Conservation (phyloP, 2,888 invertebrate genomes). For the Parascotia fuliginaria region DNA sequence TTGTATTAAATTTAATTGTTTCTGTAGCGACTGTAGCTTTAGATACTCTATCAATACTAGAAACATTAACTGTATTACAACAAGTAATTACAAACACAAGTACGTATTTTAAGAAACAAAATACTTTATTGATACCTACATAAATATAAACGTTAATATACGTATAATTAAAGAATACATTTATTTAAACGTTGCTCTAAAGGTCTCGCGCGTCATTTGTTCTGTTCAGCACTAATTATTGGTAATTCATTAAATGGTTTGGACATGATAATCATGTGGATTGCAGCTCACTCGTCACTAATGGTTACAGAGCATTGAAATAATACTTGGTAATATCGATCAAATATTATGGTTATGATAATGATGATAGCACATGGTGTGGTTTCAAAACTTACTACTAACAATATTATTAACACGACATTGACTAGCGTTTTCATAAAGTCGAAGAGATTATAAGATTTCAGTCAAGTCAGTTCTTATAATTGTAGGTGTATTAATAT, state of each 20-base stretch:
- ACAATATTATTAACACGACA: no score
- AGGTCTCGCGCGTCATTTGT: conserved; percentile 24
- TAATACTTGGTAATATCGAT: not conserved
- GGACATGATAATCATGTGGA: conserved; percentile 14
- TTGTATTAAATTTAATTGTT: no score
- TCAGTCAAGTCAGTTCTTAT: no score
- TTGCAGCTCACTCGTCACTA: conserved; percentile 3
- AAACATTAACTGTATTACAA: no score
- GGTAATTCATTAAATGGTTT: conserved; percentile 19
- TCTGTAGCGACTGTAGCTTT: no score
- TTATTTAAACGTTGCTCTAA: conserved; percentile 20
- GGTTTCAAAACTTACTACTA: no score
- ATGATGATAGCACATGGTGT: no score
- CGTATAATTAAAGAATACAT: conserved; percentile 20
- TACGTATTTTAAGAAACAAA: not conserved
- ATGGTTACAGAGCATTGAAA: not conserved
- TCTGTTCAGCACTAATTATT: conserved; percentile 33
- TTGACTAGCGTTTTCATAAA: no score
- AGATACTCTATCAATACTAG: no score
- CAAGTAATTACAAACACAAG: no score
- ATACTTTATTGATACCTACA: conserved; percentile 1
- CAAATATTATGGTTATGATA: not conserved
- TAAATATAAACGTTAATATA: conserved; percentile 23
- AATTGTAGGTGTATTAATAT: no score
- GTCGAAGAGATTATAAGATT: no score